These are phyloP conservation scores for Caenorhabditis latens DNA, from an alignment of 1,140 invertebrate species.

Conservation along the genomic window DNA sequence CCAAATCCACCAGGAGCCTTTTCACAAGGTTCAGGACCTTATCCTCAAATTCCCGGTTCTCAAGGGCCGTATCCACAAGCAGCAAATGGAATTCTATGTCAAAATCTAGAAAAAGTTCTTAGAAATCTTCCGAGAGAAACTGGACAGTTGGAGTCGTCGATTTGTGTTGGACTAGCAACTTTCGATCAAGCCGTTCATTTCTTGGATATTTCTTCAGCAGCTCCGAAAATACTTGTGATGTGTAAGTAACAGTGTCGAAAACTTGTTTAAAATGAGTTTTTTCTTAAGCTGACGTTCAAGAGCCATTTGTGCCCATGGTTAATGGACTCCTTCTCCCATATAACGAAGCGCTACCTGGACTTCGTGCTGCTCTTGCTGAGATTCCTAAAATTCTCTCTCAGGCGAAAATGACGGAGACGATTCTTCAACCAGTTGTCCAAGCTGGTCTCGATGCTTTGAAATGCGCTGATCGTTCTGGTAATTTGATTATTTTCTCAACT, in stretches of 20 bases:
- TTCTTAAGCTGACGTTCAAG: constrained; percentile 84
- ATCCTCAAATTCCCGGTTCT: neutral
- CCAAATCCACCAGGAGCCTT: neutral
- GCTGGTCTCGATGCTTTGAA: constrained; percentile 90
- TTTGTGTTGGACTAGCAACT: constrained; percentile 94
- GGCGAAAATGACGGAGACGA: constrained; percentile 92
- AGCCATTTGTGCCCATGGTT: constrained; percentile 97
- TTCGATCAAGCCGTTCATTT: constrained; percentile 96
- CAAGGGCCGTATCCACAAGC: neutral
- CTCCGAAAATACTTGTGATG: constrained; percentile 97
- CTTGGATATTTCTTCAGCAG: constrained; percentile 87
- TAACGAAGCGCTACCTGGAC: constrained; percentile 79
- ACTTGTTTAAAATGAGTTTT: neutral
- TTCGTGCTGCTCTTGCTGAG: constrained; percentile 83
- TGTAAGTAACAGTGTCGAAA: constrained; percentile 78
- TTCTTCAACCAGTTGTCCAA: constrained; percentile 92
- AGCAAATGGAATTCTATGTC: constrained; percentile 91
- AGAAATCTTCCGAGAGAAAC: constrained; percentile 81
- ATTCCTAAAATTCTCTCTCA: constrained; percentile 92
- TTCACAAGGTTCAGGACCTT: neutral
- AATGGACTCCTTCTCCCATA: constrained; percentile 89
- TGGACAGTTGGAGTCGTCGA: constrained; percentile 84
- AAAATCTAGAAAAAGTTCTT: constrained; percentile 85
- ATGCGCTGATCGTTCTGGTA: constrained; percentile 91
- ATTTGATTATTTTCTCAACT: constrained; percentile 95